Evolutionary conservation across 2,113 vertebrate species (phyloP).

Genomic region (Mionectes macconnelli): DNA sequence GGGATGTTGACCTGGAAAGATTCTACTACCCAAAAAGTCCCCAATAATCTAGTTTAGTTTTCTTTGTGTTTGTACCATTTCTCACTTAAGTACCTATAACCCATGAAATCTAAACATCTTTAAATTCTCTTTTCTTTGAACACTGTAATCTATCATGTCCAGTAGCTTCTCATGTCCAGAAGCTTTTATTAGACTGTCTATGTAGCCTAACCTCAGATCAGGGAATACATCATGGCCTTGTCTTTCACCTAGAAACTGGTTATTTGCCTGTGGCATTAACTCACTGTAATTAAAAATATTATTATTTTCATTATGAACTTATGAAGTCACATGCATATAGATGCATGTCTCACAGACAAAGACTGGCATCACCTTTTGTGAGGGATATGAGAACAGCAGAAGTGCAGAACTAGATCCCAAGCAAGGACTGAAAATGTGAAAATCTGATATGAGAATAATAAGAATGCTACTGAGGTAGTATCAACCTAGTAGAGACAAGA

Average conservation of each 20-base stretch:
- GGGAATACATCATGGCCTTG: not conserved
- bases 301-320: not conserved
- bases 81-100: not conserved
- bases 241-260: not conserved
- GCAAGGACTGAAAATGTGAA: not conserved
- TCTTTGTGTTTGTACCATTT: not conserved
- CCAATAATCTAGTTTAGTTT: not conserved
- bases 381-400: not conserved
- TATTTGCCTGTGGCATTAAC: not conserved
- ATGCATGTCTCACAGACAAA: not conserved
- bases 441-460: not conserved
- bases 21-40: not conserved
- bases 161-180: not conserved
- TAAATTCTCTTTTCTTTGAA: not conserved
- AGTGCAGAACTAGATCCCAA: not conserved
- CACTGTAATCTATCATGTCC: not conserved
- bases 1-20: not conserved
- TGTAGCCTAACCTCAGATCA: not conserved
- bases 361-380: not conserved
- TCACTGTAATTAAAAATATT: not conserved
- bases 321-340: not conserved
- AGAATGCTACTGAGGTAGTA: not conserved
- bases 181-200: not conserved
- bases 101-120: not conserved
- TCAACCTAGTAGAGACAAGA: not conserved